Conservation (phyloP, 2,113 vertebrate genomes). For the Mastomys natalensis region DNA sequence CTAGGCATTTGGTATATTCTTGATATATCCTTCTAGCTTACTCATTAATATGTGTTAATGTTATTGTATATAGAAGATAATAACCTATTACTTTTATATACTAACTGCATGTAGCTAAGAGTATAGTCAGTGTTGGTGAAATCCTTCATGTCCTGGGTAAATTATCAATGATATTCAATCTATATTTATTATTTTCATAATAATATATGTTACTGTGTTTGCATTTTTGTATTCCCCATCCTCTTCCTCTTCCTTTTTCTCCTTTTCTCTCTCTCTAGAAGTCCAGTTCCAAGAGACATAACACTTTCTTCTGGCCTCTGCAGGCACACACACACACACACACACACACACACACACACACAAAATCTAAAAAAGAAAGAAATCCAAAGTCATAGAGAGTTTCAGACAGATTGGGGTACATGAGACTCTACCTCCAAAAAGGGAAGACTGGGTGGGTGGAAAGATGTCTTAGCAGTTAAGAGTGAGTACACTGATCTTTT, state of each 20-base stretch:
- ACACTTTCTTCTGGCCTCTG: background rate
- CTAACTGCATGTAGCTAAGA: background rate
- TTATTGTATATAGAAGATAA: background rate
- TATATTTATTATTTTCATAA: background rate
- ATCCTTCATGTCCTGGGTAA: background rate
- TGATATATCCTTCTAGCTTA: background rate
- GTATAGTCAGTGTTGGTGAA: background rate
- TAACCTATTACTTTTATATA: background rate
- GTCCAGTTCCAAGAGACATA: background rate
- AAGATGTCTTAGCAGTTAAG: background rate
- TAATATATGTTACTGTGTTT: background rate
- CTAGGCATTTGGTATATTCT: background rate
- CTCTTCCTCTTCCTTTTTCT: background rate
- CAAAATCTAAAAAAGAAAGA: background rate
- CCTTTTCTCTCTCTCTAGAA: background rate
- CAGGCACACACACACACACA: background rate
- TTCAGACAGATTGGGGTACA: background rate
- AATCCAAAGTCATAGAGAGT: background rate
- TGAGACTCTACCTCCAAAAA: background rate
- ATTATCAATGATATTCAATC: background rate
- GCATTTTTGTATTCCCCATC: background rate
- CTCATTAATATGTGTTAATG: background rate
- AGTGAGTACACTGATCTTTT: background rate
- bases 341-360: background rate
- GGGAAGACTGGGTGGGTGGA: background rate